Evolutionary conservation across 2,888 invertebrate species (phyloP).

Genomic region (Nipponacmea schrenckii): DNA sequence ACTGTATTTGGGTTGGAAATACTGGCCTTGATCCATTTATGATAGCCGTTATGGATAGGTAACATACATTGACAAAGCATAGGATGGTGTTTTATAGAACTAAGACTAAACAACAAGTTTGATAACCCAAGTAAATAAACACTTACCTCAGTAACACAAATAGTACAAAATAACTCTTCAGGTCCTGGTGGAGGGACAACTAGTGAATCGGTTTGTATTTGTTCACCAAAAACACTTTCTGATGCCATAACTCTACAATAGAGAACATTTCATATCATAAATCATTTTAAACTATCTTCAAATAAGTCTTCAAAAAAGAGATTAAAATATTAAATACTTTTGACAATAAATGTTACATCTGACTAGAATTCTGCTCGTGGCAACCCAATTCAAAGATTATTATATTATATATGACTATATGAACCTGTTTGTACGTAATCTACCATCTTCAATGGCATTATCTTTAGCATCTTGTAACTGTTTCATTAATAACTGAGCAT

Average conservation of each 20-base stretch:
- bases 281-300: background rate
- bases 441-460: slow-evolving; percentile 27
- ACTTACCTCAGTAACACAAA: slow-evolving; percentile 53
- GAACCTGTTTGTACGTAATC: slow-evolving; percentile 56
- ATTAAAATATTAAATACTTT: too few relatives aligned
- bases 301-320: background rate
- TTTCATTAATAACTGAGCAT: slow-evolving; percentile 43
- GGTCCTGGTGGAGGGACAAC: slow-evolving; percentile 37
- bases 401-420: background rate
- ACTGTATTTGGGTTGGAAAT: too few relatives aligned
- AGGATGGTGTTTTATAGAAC: too few relatives aligned
- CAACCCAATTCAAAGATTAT: background rate
- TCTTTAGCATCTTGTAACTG: slow-evolving; percentile 41
- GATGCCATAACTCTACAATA: slow-evolving; percentile 9
- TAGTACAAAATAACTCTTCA: slow-evolving; percentile 32
- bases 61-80: too few relatives aligned
- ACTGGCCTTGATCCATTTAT: too few relatives aligned
- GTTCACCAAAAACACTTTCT: slow-evolving; percentile 1
- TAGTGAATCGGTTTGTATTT: slow-evolving; percentile 7
- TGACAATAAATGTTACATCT: too few relatives aligned
- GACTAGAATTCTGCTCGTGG: background rate
- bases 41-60: too few relatives aligned
- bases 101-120: too few relatives aligned
- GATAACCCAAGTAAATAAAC: too few relatives aligned
- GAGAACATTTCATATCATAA: slow-evolving; percentile 1